These are phyloP conservation scores for Nothoprocta pentlandii DNA, from an alignment of 2,113 vertebrate genomes.

Conservation along the genomic window DNA sequence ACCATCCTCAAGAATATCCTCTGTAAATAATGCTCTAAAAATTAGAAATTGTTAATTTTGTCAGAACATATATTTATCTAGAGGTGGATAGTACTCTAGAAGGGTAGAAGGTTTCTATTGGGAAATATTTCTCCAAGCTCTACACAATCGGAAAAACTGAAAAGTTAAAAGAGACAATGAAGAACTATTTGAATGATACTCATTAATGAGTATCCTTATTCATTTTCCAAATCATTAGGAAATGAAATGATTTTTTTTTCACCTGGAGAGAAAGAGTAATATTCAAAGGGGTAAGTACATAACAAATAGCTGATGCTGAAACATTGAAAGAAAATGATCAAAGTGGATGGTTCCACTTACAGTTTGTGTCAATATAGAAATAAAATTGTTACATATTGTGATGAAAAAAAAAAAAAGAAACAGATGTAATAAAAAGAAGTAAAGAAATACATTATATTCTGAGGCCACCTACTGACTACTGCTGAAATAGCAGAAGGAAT, in stretches of 20 bases:
- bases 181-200: neutral
- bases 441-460: slow-evolving; percentile 41
- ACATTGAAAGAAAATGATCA: neutral
- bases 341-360: neutral
- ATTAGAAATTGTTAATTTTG: neutral
- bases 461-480: slow-evolving; percentile 65
- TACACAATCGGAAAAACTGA: neutral
- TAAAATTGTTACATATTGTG: neutral
- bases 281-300: neutral
- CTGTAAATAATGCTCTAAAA: neutral
- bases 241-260: neutral
- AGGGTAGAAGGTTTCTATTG: neutral
- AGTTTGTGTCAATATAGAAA: neutral
- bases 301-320: neutral
- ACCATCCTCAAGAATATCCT: neutral
- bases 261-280: neutral
- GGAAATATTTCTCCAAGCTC: neutral
- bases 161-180: neutral
- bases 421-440: neutral
- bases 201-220: neutral
- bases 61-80: neutral
- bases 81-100: neutral
- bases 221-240: neutral
- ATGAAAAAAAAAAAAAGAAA: neutral
- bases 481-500: slow-evolving; percentile 9